Conservation (phyloP, 1,140 invertebrate species). For the Drosophila ogumai region DNA sequence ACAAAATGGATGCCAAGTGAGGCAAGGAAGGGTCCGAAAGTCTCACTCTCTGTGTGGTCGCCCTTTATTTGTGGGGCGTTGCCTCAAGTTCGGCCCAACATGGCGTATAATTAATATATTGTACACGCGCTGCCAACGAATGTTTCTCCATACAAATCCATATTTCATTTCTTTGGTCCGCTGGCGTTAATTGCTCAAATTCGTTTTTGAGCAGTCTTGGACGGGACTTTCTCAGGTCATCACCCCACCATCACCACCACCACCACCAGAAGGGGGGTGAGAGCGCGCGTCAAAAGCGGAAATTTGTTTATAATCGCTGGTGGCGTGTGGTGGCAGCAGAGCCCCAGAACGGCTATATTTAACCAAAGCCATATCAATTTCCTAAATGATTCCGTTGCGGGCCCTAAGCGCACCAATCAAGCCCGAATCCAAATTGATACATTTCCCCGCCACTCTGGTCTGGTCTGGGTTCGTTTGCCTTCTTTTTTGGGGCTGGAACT, state of each 20-base stretch:
- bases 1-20: constrained; percentile 58
- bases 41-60: constrained; percentile 37
- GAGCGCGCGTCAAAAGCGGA: constrained; percentile 78
- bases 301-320: constrained; percentile 82
- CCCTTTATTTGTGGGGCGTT: constrained; percentile 48
- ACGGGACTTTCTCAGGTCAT: constrained; percentile 66
- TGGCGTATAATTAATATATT: constrained; percentile 80
- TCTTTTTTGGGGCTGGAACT: constrained; percentile 28
- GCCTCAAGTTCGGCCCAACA: constrained; percentile 51
- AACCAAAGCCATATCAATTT: constrained; percentile 73
- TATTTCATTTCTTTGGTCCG: constrained; percentile 57
- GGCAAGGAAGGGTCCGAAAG: constrained; percentile 3
- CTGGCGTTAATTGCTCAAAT: constrained; percentile 79
- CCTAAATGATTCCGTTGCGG: constrained; percentile 71
- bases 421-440: constrained; percentile 74
- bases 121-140: constrained; percentile 59
- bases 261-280: not conserved
- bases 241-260: constrained; percentile 9
- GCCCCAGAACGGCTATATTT: constrained; percentile 39
- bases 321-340: constrained; percentile 62
- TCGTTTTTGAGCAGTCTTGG: constrained; percentile 76
- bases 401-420: constrained; percentile 73
- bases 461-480: constrained; percentile 21
- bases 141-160: constrained; percentile 45
- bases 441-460: constrained; percentile 48